These are phyloP conservation scores for Hydractinia symbiolongicarpus DNA, from an alignment of 30 jellyfish, hydroid and myxozoan species.

Conservation along the genomic window DNA sequence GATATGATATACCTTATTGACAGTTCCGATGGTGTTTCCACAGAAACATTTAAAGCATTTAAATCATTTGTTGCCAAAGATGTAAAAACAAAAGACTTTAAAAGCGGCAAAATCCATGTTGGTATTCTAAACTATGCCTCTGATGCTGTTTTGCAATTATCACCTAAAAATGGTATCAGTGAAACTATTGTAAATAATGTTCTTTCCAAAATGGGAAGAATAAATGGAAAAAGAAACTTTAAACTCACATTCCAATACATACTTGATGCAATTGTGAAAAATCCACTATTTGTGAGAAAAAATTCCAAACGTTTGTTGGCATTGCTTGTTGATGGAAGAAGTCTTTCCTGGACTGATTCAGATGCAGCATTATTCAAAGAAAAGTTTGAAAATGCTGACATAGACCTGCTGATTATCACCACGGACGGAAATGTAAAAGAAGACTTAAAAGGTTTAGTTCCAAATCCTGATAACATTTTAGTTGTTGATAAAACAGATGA, in stretches of 20 bases:
- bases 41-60: background rate
- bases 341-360: background rate
- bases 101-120: background rate
- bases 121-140: slow-evolving; percentile 35
- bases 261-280: background rate
- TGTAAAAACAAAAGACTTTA: slow-evolving; percentile 3
- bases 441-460: background rate
- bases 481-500: background rate
- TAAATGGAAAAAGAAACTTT: slow-evolving; percentile 22
- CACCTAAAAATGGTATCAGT: slow-evolving; percentile 26
- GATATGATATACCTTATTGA: slow-evolving; percentile 30
- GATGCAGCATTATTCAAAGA: background rate
- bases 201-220: background rate
- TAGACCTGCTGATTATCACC: background rate
- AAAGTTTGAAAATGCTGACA: background rate
- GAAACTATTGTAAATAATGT: background rate
- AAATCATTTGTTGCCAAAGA: slow-evolving; percentile 18
- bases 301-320: slow-evolving; percentile 16
- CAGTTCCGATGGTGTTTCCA: slow-evolving; percentile 22
- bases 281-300: slow-evolving; percentile 11
- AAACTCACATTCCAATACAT: background rate
- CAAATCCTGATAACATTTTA: slow-evolving; percentile 14
- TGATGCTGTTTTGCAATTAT: slow-evolving; percentile 9
- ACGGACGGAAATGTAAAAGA: slow-evolving; percentile 3
- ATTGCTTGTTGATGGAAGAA: slow-evolving; percentile 12